Percentiles rank a stretch among this genome's conserved stretches.
These are phyloP conservation scores for Naja naja DNA, from an alignment of 2,113 vertebrate species.

Conservation along the genomic window DNA sequence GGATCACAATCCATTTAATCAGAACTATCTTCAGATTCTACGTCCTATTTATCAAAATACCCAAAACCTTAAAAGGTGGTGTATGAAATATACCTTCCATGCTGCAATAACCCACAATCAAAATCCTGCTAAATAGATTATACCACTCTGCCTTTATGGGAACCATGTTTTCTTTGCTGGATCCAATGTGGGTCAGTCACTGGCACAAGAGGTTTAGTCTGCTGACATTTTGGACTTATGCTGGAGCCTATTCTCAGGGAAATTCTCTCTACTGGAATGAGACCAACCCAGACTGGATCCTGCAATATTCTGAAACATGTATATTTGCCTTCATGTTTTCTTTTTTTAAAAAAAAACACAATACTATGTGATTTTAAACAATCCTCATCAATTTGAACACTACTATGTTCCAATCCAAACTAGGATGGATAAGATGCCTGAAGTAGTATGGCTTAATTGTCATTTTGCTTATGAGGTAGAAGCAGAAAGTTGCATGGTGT, in stretches of 20 bases:
- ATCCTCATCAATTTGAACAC: neutral
- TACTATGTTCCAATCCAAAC: neutral
- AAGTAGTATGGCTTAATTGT: neutral
- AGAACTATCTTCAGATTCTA: neutral
- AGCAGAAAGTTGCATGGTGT: neutral
- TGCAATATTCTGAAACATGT: neutral
- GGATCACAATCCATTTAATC: neutral
- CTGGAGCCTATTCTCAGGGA: neutral
- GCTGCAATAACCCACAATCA: neutral
- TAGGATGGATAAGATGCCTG: neutral
- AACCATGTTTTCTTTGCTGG: neutral
- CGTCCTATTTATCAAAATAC: neutral
- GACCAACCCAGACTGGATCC: neutral
- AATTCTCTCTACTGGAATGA: neutral
- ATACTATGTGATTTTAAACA: neutral
- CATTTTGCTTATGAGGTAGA: neutral
- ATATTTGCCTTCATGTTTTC: neutral
- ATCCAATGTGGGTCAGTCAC: neutral
- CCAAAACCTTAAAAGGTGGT: neutral
- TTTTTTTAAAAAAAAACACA: neutral
- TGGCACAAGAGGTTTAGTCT: neutral
- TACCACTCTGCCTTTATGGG: neutral
- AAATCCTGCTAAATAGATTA: neutral
- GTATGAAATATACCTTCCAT: neutral
- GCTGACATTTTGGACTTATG: neutral